phyloP scores from a whole-genome alignment of 1,140 invertebrate species.

The Ips typographus region DNA sequence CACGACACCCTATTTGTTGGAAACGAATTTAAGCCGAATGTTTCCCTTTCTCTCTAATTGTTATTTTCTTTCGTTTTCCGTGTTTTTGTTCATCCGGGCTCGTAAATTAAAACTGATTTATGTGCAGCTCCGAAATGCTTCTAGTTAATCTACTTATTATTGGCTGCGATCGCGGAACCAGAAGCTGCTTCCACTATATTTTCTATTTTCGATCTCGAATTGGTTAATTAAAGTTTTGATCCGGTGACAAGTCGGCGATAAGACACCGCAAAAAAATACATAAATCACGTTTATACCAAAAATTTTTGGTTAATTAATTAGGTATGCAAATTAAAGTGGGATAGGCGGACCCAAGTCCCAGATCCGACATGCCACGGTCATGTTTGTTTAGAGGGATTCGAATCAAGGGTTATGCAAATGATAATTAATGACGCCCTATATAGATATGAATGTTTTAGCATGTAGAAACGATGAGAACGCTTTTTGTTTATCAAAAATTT shows the following conservation, averaged over 20 bases:
- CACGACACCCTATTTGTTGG: neutral
- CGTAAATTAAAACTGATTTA: constrained; percentile 36
- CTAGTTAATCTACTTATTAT: constrained; percentile 32
- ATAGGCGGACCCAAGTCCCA: constrained; percentile 16
- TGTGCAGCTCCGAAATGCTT: constrained; percentile 18
- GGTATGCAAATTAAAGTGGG: constrained; percentile 30
- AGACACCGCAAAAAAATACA: neutral
- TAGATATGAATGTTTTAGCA: neutral
- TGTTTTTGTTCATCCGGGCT: constrained; percentile 23
- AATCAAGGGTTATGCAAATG: constrained; percentile 25
- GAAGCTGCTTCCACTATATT: too few relatives aligned
- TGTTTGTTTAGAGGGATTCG: constrained; percentile 29
- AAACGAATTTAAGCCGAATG: constrained; percentile 18
- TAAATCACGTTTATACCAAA: constrained; percentile 20
- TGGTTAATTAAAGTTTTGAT: too few relatives aligned
- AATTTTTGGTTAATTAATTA: constrained; percentile 21
- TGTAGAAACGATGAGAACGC: neutral
- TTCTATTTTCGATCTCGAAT: too few relatives aligned
- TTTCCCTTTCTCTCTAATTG: constrained; percentile 30
- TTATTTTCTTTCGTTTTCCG: constrained; percentile 30
- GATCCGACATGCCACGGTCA: constrained; percentile 22
- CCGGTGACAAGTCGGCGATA: too few relatives aligned
- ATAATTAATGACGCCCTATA: constrained; percentile 12
- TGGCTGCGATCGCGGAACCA: constrained; percentile 17
- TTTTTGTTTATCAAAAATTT: neutral